These are phyloP conservation scores for Stegodyphus dumicola DNA, from an alignment of 1,140 invertebrate genomes.

Conservation along the genomic window DNA sequence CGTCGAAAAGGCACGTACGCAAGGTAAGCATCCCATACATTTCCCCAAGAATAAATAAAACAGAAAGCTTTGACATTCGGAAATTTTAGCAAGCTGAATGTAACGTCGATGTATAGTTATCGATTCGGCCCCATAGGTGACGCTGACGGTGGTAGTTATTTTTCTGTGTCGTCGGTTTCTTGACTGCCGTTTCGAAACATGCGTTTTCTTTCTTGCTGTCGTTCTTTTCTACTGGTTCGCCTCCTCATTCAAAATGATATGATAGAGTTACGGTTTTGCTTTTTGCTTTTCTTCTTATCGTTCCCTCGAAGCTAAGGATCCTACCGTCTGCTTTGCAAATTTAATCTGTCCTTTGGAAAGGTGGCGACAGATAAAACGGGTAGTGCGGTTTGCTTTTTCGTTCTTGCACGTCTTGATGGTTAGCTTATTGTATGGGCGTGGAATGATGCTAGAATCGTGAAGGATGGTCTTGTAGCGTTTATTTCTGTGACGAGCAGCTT, in stretches of 20 bases:
- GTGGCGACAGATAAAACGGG: too few relatives aligned
- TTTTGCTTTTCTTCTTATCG: background rate
- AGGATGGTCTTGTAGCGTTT: too few relatives aligned
- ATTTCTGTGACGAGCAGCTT: too few relatives aligned
- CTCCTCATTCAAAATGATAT: too few relatives aligned
- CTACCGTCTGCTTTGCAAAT: too few relatives aligned
- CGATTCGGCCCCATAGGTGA: conserved; percentile 14
- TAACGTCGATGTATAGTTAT: conserved; percentile 19
- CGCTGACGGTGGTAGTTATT: conserved; percentile 32
- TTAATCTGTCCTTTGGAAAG: too few relatives aligned
- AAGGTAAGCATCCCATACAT: conserved; percentile 43
- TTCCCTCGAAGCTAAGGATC: too few relatives aligned
- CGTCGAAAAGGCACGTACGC: conserved; percentile 19
- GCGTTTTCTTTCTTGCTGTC: conserved; percentile 4
- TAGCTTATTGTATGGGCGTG: too few relatives aligned
- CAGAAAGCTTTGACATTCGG: conserved; percentile 43
- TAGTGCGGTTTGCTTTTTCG: too few relatives aligned
- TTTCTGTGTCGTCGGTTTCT: conserved; percentile 44
- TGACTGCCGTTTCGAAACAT: conserved; percentile 32
- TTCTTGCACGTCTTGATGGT: too few relatives aligned
- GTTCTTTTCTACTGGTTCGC: background rate
- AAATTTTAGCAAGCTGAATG: conserved; percentile 34
- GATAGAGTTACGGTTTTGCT: background rate
- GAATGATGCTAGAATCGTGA: too few relatives aligned
- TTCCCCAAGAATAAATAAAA: conserved; percentile 36